These are phyloP conservation scores for Abrostola triplasia DNA, from an alignment of 2,888 invertebrate genomes.

Conservation along the genomic window DNA sequence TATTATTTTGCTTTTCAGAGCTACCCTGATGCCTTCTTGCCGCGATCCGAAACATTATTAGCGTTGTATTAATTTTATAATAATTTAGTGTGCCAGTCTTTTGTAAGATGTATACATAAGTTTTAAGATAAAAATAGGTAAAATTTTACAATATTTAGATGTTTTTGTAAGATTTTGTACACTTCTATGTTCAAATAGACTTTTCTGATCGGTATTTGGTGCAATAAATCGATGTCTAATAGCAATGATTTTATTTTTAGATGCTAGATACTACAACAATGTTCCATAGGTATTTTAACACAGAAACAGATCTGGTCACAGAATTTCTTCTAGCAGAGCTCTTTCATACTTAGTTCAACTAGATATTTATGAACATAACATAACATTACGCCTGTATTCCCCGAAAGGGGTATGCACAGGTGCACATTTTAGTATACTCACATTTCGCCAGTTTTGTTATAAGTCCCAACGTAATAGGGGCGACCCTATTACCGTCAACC, in stretches of 20 bases:
- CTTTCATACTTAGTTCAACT: too few species aligned
- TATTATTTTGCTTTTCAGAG: neutral
- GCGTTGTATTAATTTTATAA: neutral
- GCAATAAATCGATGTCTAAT: constrained; percentile 15
- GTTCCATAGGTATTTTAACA: too few species aligned
- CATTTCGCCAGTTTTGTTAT: too few species aligned
- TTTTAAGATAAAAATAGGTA: constrained; percentile 37
- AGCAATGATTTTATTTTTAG: neutral
- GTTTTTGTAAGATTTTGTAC: constrained; percentile 12
- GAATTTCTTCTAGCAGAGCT: too few species aligned
- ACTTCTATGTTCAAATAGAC: constrained; percentile 10
- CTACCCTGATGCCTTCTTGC: neutral
- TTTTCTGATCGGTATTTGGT: constrained; percentile 17
- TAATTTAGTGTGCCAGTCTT: constrained; percentile 16
- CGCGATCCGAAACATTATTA: neutral
- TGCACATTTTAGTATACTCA: too few species aligned
- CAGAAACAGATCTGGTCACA: neutral
- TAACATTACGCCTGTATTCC: too few species aligned
- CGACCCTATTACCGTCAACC: too few species aligned
- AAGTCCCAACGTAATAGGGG: too few species aligned
- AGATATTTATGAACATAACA: too few species aligned
- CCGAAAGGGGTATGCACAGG: too few species aligned
- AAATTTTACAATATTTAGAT: constrained; percentile 27
- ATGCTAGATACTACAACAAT: too few species aligned
- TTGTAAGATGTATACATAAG: constrained; percentile 36